Base-by-base conservation (phyloP, 2,797 vertebrate species). In the Pipistrellus pygmaeus region DNA sequence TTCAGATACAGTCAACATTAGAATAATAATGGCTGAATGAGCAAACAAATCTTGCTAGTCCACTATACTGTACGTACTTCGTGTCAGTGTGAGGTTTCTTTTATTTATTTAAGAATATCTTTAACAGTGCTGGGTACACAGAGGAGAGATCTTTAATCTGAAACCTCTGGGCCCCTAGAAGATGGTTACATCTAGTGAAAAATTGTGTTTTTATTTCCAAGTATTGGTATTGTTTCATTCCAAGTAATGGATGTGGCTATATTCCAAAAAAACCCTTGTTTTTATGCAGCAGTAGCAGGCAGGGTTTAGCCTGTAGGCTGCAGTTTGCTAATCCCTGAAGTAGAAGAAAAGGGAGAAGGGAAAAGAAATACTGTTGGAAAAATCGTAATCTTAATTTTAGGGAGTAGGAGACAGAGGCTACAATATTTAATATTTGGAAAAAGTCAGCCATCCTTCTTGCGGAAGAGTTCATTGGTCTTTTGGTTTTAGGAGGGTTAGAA, bases 21-120 rank as follows among this genome's bases (percentile, higher is more conserved):
- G 77, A 82, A 76, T 82, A 87, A 62, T 76, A 77, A 87, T 93
- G 68, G 73, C 30, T 82, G 55, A 64, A 27, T 46, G 68, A 75
- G 35, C 23, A 87, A 30, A 69, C 38, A 27, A 48, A 9, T 53
- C 69, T 87, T 83, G 51, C 62, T 76, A 5, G 69, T 62, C 53
- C 69, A 53, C 60, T 69, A 4, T 75, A 69, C 48, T 68, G 23
- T 64, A 75, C 20, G 14, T 66, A 75, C n/a, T 62, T 60, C 10
- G 4, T 77, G 57, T 84, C 72, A 78, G 41, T 71, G 6, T 41
- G 17, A 41, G 27, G 55, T 89, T n/a, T 82, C 27, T 85, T 23
- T 69, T 64, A 30, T 23, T 14, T 85, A 23, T 30, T 44, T 35
- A 30, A 35, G 69, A 35, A 41, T 55, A 23, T 64, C 41, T 78